Evolutionary conservation across 30 jellyfish, hydroid and myxozoan genomes (phyloP), one percentile per base, ranked within the genome.

Genomic region (Aurelia sp.): DNA sequence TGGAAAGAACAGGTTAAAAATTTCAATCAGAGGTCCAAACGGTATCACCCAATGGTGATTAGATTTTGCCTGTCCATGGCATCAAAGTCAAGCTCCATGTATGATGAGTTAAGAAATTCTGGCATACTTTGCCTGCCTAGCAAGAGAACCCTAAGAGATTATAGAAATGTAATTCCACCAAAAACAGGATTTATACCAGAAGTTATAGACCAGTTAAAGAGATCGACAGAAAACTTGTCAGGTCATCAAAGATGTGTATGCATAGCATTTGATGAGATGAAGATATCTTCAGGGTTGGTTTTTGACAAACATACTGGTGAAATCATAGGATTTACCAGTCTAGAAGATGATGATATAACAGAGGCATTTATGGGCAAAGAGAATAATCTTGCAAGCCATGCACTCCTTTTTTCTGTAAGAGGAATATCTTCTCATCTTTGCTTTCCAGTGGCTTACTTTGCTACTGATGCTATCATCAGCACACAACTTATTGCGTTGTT

Each of bases 1-100:
- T 82, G 91, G 91, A 30, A 82, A 20, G 80, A 82, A 61, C 87
- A 82, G 67, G 68, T 44, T 4, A 67, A 68, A 58, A 55, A 67
- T 33, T 82, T 48, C 24, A 48, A 63, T 33, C 85, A 67, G 61
- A 53, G 47, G 19, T 52, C 86, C 4, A 68, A 27, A 88, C 31
- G 74, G 87, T 82, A 67, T 48, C 86, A 82, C 55, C 91, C 88
- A 16, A 66, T 82, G 91, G 87, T 66, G 19, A 82, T 82, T 13
- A 82, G 91, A 48, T 82, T 82, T 63, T 82, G 91, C 62, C 63
- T 82, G 30, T 82, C 91, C 31, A 47, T 82, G 47, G 88, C 91
- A 21, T 41, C 88, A 18, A 82, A 66, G 69, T 82, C 88, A 19
- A 61, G 44, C 19, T 69, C 91, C 4, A 60, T 61, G 62, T 82